Evolutionary conservation across 2,888 invertebrate genomes (phyloP).

Genomic region (Chirona hameri): DNA sequence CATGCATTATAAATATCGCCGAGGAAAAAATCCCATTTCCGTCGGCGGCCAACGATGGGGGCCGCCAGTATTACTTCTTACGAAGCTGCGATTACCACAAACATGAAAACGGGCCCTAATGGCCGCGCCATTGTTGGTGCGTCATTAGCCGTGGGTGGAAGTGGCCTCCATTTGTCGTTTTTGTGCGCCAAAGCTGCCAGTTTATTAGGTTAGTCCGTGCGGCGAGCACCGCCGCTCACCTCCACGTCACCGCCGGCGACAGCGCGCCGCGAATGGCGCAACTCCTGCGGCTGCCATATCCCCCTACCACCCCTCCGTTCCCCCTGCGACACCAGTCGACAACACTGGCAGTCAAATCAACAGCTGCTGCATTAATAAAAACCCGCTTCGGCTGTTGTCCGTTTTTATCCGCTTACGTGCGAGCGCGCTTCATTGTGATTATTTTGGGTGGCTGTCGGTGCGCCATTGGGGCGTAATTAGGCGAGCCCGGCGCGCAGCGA

Average conservation of each 20-base stretch:
- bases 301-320: background rate
- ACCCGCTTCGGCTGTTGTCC: conserved; percentile 3
- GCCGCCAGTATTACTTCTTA: conserved; percentile 2
- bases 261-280: background rate
- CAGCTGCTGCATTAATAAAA: conserved; percentile 28
- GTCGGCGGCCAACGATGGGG: background rate
- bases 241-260: background rate
- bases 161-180: conserved; percentile 22
- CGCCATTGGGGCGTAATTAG: background rate
- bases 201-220: conserved; percentile 3
- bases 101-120: conserved; percentile 13
- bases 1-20: background rate
- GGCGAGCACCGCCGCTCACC: background rate
- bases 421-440: background rate
- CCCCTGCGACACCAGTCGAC: background rate
- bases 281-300: background rate
- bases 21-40: background rate
- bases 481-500: background rate
- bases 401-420: conserved; percentile 9
- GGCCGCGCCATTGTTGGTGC: background rate
- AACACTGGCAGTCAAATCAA: background rate
- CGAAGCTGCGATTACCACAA: background rate
- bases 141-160: background rate
- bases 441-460: background rate
- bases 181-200: background rate